Evolutionary conservation across 2,888 invertebrate genomes (phyloP).

Genomic region (Brachyptera risi): DNA sequence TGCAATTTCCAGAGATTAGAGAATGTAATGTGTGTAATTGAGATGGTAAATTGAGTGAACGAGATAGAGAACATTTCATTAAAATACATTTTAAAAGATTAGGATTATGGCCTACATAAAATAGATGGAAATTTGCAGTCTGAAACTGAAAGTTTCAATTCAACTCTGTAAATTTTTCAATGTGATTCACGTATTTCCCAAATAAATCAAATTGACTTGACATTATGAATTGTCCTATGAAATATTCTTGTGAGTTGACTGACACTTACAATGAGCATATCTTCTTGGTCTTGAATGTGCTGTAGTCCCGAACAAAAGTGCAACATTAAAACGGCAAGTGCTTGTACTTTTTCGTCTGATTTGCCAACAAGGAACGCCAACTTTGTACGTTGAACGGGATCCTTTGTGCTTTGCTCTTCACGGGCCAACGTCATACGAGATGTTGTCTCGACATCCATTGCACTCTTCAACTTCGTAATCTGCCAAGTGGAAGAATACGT

Average conservation of each 20-base stretch:
- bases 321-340: constrained; percentile 86
- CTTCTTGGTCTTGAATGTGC: constrained; percentile 60
- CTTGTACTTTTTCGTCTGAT: constrained; percentile 83
- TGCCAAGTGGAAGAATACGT: constrained; percentile 40
- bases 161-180: too few species aligned
- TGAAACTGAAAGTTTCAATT: too few species aligned
- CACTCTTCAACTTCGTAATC: constrained; percentile 70
- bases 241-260: too few species aligned
- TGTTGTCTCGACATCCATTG: constrained; percentile 67
- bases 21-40: too few species aligned
- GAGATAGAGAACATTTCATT: too few species aligned
- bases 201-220: neutral
- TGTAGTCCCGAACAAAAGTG: constrained; percentile 94
- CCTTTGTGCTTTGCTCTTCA: constrained; percentile 43
- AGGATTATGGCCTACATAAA: too few species aligned
- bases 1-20: too few species aligned
- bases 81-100: too few species aligned
- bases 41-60: too few species aligned
- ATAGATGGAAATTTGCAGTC: too few species aligned
- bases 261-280: constrained; percentile 26
- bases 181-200: neutral
- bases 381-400: constrained; percentile 33
- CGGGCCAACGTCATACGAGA: constrained; percentile 50
- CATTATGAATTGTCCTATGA: too few species aligned
- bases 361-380: constrained; percentile 48